Evolutionary conservation across 1,140 invertebrate genomes (phyloP).

Genomic region (Himalopsyche phryganea): DNA sequence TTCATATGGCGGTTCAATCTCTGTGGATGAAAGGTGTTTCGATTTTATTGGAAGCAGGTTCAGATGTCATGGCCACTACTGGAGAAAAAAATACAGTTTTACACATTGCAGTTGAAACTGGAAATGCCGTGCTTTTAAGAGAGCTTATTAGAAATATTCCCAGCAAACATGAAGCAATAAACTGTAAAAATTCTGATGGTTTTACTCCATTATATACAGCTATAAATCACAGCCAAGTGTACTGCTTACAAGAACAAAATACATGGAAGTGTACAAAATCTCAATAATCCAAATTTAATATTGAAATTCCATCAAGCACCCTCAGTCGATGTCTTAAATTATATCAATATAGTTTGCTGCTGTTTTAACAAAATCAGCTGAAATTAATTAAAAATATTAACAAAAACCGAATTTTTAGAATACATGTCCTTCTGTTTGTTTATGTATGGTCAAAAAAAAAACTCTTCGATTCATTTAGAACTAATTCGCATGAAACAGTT

Average conservation of each 20-base stretch:
- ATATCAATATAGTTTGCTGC: too few species aligned
- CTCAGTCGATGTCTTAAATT: too few species aligned
- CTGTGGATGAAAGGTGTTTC: slow-evolving; percentile 55
- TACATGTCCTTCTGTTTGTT: too few species aligned
- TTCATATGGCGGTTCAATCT: slow-evolving; percentile 45
- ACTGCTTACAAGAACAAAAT: slow-evolving; percentile 47
- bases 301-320: too few species aligned
- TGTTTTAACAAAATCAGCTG: too few species aligned
- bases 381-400: too few species aligned
- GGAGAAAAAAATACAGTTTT: slow-evolving; percentile 59
- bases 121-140: slow-evolving; percentile 59
- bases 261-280: too few species aligned
- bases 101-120: slow-evolving; percentile 56
- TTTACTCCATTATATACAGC: slow-evolving; percentile 55
- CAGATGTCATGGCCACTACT: slow-evolving; percentile 61
- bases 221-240: slow-evolving; percentile 44
- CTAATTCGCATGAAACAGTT: too few species aligned
- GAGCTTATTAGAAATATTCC: slow-evolving; percentile 55
- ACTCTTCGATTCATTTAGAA: too few species aligned
- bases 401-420: too few species aligned
- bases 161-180: slow-evolving; percentile 49
- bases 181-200: slow-evolving; percentile 46
- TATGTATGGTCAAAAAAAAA: too few species aligned
- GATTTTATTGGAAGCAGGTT: slow-evolving; percentile 65
- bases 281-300: too few species aligned